Conservation (phyloP, 2,797 vertebrate genomes). For the Lagocephalus sceleratus region DNA sequence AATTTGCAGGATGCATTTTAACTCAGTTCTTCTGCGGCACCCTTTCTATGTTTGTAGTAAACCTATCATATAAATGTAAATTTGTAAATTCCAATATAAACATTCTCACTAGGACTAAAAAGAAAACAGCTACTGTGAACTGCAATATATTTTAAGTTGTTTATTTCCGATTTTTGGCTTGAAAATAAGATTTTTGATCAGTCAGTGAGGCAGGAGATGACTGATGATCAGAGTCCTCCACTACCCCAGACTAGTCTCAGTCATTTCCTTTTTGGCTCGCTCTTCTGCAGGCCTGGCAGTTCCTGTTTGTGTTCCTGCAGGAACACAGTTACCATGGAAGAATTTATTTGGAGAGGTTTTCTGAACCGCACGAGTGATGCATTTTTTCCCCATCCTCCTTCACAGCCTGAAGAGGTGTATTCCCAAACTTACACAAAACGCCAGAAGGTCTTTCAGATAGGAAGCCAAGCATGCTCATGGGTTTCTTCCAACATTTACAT, state of each 20-base stretch:
- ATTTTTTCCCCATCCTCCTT: conserved; percentile 39
- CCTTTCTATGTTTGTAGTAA: too few species aligned
- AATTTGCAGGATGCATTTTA: too few species aligned
- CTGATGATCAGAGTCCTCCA: conserved; percentile 18
- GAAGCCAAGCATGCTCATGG: conserved; percentile 3
- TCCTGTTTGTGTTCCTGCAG: conserved; percentile 72
- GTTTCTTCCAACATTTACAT: neutral
- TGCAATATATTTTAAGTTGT: neutral
- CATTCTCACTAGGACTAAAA: too few species aligned
- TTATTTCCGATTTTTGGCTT: neutral
- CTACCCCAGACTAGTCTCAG: conserved; percentile 35
- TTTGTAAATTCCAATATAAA: too few species aligned
- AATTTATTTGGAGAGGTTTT: conserved; percentile 41
- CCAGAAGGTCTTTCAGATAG: conserved; percentile 2
- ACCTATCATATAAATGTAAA: too few species aligned
- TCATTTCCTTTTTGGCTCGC: conserved; percentile 62
- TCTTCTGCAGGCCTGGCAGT: conserved; percentile 43
- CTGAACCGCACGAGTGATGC: conserved; percentile 33
- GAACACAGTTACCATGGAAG: conserved; percentile 43
- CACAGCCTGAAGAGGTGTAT: conserved; percentile 7
- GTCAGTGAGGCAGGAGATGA: conserved; percentile 19
- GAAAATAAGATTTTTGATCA: neutral
- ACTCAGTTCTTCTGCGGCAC: too few species aligned
- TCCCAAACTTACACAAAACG: neutral
- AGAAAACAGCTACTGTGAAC: too few species aligned